Conservation (phyloP, 2,113 vertebrate genomes). For the Megaleporinus macrocephalus region DNA sequence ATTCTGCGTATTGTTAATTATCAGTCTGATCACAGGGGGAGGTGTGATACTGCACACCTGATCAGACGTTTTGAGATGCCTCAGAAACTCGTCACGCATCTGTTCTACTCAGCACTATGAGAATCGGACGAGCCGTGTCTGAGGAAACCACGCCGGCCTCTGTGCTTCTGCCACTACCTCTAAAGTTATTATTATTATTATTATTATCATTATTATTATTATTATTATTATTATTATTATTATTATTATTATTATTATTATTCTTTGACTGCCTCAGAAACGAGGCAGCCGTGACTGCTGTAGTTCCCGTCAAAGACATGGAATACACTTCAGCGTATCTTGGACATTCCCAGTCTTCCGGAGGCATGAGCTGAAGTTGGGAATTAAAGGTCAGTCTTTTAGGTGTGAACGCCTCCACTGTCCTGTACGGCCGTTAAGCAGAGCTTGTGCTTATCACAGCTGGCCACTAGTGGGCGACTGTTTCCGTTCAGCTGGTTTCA, state of each 20-base stretch:
- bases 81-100: no score
- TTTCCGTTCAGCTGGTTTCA: background rate
- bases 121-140: no score
- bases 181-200: no score
- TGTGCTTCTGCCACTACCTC: no score
- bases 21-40: no score
- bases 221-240: no score
- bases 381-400: background rate
- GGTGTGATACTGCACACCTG: conserved; percentile 2
- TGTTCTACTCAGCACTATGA: no score
- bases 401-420: background rate
- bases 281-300: background rate
- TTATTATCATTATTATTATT: no score
- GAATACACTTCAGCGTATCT: background rate
- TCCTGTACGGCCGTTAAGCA: background rate
- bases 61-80: no score
- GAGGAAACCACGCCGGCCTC: no score
- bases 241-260: no score
- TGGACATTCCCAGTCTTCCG: background rate
- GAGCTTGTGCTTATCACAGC: background rate
- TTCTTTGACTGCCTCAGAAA: conserved; percentile 34
- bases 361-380: background rate
- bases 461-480: background rate
- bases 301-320: background rate
- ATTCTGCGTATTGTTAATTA: background rate